Evolutionary conservation across 2,888 invertebrate genomes (phyloP).

Genomic region (Drosophila anomalata): DNA sequence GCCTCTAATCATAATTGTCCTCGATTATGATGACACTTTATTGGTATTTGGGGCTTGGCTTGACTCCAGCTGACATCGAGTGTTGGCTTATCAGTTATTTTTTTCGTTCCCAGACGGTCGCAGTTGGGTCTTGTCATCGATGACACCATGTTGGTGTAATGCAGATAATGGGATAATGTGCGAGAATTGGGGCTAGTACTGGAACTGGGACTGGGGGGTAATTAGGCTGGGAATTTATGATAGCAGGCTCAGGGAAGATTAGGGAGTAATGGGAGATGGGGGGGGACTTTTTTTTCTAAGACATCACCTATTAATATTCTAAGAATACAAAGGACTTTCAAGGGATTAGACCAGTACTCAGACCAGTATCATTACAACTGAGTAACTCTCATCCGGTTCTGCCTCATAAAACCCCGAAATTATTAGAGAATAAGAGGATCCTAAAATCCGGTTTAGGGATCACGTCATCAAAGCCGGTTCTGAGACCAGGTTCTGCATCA

Average conservation of each 20-base stretch:
- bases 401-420: not conserved
- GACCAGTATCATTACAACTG: not conserved
- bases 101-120: conserved; percentile 19
- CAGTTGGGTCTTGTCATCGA: conserved; percentile 16
- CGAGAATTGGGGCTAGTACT: not conserved
- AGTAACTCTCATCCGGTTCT: conserved; percentile 22
- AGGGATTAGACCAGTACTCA: no score
- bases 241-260: not conserved
- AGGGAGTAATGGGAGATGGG: no score
- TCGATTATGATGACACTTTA: conserved; percentile 30
- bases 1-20: conserved; percentile 42
- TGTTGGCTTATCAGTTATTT: conserved; percentile 55
- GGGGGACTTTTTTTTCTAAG: no score
- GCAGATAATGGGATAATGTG: conserved; percentile 38
- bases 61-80: conserved; percentile 25
- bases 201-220: not conserved
- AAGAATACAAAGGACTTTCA: no score
- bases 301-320: no score
- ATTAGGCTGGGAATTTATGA: conserved; percentile 22
- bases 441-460: conserved; percentile 33
- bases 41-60: conserved; percentile 34
- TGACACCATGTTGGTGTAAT: conserved; percentile 16
- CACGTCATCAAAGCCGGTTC: conserved; percentile 25
- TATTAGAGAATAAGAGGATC: conserved; percentile 19
- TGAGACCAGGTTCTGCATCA: conserved; percentile 24